phyloP scores from a whole-genome alignment of 2,113 vertebrate genomes.

The Sarotherodon lohbergeri region DNA sequence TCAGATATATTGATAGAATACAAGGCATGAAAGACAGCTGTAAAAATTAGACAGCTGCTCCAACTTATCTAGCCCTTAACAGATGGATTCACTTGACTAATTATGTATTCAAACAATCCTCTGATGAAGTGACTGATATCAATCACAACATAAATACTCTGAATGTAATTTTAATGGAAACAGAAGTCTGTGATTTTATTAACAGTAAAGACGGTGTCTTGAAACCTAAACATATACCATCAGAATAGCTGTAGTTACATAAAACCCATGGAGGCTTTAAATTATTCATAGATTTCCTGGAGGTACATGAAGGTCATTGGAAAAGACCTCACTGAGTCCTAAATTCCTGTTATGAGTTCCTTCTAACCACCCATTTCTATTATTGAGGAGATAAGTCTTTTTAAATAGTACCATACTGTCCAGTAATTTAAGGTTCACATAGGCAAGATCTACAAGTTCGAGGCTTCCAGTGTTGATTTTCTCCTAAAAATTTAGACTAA shows the following conservation, averaged over 20 bases:
- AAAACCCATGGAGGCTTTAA: background rate
- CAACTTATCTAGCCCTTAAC: background rate
- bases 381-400: background rate
- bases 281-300: background rate
- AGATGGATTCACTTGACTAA: background rate
- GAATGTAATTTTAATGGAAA: background rate
- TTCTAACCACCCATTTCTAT: background rate
- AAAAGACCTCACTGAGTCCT: background rate
- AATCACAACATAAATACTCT: background rate
- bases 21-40: background rate
- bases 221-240: background rate
- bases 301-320: background rate
- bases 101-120: background rate
- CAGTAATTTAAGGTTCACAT: background rate
- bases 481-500: background rate
- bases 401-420: background rate
- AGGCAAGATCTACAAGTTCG: background rate
- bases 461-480: background rate
- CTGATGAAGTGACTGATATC: conserved; percentile 1
- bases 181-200: background rate
- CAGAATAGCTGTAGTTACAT: background rate
- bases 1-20: conserved; percentile 3
- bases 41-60: background rate
- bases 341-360: background rate
- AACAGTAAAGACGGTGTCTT: background rate